Conservation (phyloP, 2,113 vertebrate species). For the Lichenostomus cassidix region DNA sequence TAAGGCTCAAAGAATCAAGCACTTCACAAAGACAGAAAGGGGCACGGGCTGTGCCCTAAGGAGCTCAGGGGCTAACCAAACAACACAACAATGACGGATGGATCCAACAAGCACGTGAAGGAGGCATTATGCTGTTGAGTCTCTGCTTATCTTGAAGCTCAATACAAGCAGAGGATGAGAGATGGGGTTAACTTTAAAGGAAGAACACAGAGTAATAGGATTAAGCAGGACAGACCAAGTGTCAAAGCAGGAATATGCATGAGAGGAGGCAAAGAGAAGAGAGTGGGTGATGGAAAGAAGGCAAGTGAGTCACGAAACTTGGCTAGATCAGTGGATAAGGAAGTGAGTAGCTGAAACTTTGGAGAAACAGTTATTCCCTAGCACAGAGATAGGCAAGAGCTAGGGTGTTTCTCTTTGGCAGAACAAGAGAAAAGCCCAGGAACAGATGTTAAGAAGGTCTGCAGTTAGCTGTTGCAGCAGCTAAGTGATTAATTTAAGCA, state of each 20-base stretch:
- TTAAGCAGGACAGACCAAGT: slow-evolving; percentile 30
- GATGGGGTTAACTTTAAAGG: slow-evolving; percentile 20
- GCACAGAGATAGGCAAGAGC: not conserved
- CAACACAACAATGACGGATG: not conserved
- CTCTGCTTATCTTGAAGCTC: slow-evolving; percentile 28
- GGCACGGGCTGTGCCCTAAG: not conserved
- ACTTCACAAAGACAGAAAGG: slow-evolving; percentile 9
- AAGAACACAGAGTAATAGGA: not conserved
- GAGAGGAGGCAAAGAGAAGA: slow-evolving; percentile 31
- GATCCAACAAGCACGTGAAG: not conserved
- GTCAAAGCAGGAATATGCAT: slow-evolving; percentile 38
- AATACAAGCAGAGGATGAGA: slow-evolving; percentile 30
- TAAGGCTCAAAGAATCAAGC: not conserved
- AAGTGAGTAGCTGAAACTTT: slow-evolving; percentile 17
- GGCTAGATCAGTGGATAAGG: slow-evolving; percentile 35
- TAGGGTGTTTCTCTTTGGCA: slow-evolving; percentile 12
- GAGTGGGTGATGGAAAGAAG: slow-evolving; percentile 49
- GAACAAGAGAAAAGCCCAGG: not conserved
- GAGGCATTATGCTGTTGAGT: not conserved
- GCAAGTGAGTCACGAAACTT: slow-evolving; percentile 56
- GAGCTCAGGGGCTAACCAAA: slow-evolving; percentile 37
- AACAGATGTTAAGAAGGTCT: slow-evolving; percentile 3
- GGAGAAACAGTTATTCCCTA: not conserved
- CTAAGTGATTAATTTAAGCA: not conserved
- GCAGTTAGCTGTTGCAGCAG: not conserved